Evolutionary conservation across 2,797 vertebrate genomes (phyloP), one percentile per base, ranked within the genome.

Genomic region (Galaxias olidus): DNA sequence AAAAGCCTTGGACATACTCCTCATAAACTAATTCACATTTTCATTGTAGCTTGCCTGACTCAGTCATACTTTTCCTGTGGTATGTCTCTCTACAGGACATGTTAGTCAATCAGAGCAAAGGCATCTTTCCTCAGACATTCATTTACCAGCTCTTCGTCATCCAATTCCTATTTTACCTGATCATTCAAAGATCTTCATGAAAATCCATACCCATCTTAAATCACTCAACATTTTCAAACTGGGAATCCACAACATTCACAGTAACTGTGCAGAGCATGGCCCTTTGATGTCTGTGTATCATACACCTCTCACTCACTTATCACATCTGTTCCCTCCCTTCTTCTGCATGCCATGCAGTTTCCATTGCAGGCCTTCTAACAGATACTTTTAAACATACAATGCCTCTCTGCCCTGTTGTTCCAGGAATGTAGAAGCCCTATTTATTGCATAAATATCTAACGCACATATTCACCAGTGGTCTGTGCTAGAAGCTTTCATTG

Each of bases 401-500:
- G 46, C 64, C 66, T 53, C 48, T 75, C 61, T 81, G 61, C 71
- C 67, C 77, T 75, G 64, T 72, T 82, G 63, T 65, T 84, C 71
- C 83, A 86, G 88, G 86, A 90, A 90, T 90, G 85, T 89, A 81
- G 78, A 85, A 88, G 83, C 81, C 78, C 76, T 78, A 76, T 79
- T 86, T 61, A 44, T 71, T 52, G 61, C 50, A 68, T 51, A 58
- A 72, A 65, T 59, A 52, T 81, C 71, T 83, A 54, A 59, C 63
- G 55, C 75, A 68, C 58, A 71, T 69, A 69, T 72, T 73, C 74
- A 53, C 65, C 68, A 77, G 69, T 58, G 15, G 68, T 77, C 62
- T 13, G 50, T 49, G 65, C 68, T 68, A 67, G 74, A 66, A 76
- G 69, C 70, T 63, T 30, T 55, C 67, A 65, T 77, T 59, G 11